A percentile compares a stretch with the other conserved stretches of the same genome.
Conservation (phyloP, 2,113 vertebrate genomes). For the Natator depressus region DNA sequence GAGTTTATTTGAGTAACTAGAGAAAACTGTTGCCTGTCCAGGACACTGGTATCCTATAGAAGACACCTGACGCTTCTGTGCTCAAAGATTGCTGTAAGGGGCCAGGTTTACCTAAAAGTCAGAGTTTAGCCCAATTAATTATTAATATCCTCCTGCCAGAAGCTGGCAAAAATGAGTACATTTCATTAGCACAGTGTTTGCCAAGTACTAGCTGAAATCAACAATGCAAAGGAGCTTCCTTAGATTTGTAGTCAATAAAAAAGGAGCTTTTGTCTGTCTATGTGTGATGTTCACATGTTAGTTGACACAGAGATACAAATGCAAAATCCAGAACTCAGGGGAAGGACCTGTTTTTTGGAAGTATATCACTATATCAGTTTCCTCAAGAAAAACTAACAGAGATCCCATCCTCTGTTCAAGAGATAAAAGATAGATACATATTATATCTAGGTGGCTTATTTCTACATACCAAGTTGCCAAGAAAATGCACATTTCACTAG, state of each 20-base stretch:
- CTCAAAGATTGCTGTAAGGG: background rate
- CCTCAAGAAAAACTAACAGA: background rate
- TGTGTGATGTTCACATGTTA: constrained; percentile 36
- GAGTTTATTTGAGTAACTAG: background rate
- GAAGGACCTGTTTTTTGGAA: background rate
- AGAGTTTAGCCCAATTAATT: background rate
- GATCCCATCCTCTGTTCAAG: background rate
- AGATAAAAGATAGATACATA: background rate
- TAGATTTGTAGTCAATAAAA: constrained; percentile 56
- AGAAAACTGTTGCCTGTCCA: background rate
- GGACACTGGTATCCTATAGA: background rate
- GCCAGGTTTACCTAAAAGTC: background rate
- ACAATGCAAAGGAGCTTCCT: constrained; percentile 51
- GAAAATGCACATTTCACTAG: background rate
- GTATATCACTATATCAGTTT: background rate
- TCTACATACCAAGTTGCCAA: background rate
- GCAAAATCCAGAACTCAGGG: background rate
- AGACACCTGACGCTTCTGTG: background rate
- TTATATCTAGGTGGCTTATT: background rate
- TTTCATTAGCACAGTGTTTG: constrained; percentile 5
- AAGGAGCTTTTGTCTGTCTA: constrained; percentile 36
- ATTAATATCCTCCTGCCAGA: constrained; percentile 37
- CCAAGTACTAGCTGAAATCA: constrained; percentile 38
- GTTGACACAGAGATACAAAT: constrained; percentile 3
- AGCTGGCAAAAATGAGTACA: constrained; percentile 8